A percentile compares a stretch with the other conserved stretches of the same genome.
These are phyloP conservation scores for Cirrhinus molitorella DNA, from an alignment of 2,797 vertebrate species.

Conservation along the genomic window DNA sequence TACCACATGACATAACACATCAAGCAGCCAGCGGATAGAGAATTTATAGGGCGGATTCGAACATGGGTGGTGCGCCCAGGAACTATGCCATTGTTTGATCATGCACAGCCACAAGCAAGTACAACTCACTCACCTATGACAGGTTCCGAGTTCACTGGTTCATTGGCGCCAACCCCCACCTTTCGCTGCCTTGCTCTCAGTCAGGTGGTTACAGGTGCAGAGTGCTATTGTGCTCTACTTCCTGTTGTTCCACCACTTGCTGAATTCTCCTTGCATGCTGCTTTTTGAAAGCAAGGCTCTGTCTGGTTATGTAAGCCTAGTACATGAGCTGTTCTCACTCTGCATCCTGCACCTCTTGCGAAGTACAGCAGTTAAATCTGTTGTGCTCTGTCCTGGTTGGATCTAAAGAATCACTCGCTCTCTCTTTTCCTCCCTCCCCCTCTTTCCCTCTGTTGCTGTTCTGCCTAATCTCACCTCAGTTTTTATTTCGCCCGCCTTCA, in stretches of 20 bases:
- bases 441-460: slow-evolving; percentile 71
- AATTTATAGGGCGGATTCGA: slow-evolving; percentile 90
- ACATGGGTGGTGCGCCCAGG: slow-evolving; percentile 84
- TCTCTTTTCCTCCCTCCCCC: slow-evolving; percentile 25
- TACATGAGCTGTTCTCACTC: slow-evolving; percentile 62
- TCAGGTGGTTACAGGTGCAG: slow-evolving; percentile 78
- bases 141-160: slow-evolving; percentile 67
- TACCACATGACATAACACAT: slow-evolving; percentile 99
- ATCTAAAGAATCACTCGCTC: slow-evolving; percentile 63
- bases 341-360: slow-evolving; percentile 48
- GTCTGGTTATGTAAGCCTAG: slow-evolving; percentile 63
- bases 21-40: slow-evolving; percentile 96
- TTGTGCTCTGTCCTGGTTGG: slow-evolving; percentile 41
- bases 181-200: slow-evolving; percentile 54
- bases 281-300: slow-evolving; percentile 25
- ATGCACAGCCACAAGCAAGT: slow-evolving; percentile 67
- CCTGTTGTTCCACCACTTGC: slow-evolving; percentile 45
- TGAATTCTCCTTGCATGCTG: slow-evolving; percentile 61
- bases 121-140: slow-evolving; percentile 78
- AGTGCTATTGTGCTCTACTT: slow-evolving; percentile 72
- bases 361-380: slow-evolving; percentile 60
- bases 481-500: slow-evolving; percentile 84
- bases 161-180: slow-evolving; percentile 67
- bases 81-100: slow-evolving; percentile 84
- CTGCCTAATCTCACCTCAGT: slow-evolving; percentile 81